phyloP scores from a whole-genome alignment of 2,888 invertebrate species.

The Thymelicus lineola region DNA sequence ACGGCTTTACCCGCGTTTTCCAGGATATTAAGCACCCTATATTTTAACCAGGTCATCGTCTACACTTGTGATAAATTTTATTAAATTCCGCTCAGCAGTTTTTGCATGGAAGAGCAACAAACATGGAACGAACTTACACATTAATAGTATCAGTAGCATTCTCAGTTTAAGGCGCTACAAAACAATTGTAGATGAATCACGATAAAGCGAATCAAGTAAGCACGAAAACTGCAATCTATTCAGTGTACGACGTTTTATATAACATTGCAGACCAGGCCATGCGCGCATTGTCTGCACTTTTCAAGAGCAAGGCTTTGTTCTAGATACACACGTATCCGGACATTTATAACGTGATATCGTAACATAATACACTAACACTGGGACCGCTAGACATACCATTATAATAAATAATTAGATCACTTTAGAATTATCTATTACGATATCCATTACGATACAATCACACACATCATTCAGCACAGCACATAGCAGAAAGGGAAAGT shows the following conservation, averaged over 20 bases:
- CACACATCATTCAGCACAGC: background rate
- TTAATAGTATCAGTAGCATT: too few species aligned
- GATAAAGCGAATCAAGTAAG: background rate
- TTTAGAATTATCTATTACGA: background rate
- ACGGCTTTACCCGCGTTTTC: too few species aligned
- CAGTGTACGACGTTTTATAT: background rate
- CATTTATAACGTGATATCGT: constrained; percentile 14
- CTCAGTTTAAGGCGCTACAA: too few species aligned
- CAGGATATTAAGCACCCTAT: too few species aligned
- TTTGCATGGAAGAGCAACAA: too few species aligned
- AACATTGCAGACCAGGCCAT: background rate
- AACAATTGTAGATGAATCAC: too few species aligned
- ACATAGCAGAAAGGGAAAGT: background rate
- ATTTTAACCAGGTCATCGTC: too few species aligned
- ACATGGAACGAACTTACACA: too few species aligned
- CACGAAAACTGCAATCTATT: background rate
- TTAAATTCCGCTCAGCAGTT: too few species aligned
- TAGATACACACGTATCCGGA: constrained; percentile 9
- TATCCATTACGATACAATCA: background rate
- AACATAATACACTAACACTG: background rate
- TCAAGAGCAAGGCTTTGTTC: constrained; percentile 36
- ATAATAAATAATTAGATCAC: background rate
- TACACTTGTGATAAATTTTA: too few species aligned
- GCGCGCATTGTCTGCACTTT: constrained; percentile 13
- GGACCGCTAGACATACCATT: background rate